Base-by-base conservation (phyloP, 1,140 invertebrate species). In the Charaxes varanes region DNA sequence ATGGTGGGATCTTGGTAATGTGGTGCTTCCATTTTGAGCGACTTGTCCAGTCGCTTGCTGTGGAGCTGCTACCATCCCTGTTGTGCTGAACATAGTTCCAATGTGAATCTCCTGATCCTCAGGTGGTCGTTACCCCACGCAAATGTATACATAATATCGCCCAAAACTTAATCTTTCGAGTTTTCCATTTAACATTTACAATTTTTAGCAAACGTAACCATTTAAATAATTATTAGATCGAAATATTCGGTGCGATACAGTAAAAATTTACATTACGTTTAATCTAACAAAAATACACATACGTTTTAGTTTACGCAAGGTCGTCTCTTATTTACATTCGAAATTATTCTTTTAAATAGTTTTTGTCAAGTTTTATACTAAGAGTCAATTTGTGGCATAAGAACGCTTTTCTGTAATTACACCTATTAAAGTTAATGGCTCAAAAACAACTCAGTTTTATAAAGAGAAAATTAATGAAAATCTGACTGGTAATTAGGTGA, bases 1-100 rank as follows among this genome's bases (percentile, higher is more conserved):
- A 70, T 88, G 72, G 72, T 88, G 44, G 38, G 82, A 63, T 74
- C 87, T 53, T 30, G 85, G 54, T 38, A 84, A 60, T 55, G 58
- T 85, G 56, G 82, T 61, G 66, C 70, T 71, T 35, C 68, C 70
- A 59, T 74, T 82, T 45, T 76, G 64, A 8, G 73, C 66, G 45
- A 77, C 68, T 41, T 77, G 69, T 6, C 61, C 61, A 41, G 66
- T 71, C 52, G 70, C 64, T 40, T 71, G 67, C 46, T 83, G 79
- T 21, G 79, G 72, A 32, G 66, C 72, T 54, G 76, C 72, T 67
- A 73, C 72, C 67, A 73, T 72, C 53, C 70, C 72, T 52, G 72
- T 70, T 31, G 73, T 76, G 42, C 70, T 62, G 53, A 73, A 83
- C 79, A 83, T 83, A 74, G 47, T 82, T 58, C 45, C 26, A 50